Conservation (phyloP, 2,797 vertebrate species). For the Rhodeus uyekii region DNA sequence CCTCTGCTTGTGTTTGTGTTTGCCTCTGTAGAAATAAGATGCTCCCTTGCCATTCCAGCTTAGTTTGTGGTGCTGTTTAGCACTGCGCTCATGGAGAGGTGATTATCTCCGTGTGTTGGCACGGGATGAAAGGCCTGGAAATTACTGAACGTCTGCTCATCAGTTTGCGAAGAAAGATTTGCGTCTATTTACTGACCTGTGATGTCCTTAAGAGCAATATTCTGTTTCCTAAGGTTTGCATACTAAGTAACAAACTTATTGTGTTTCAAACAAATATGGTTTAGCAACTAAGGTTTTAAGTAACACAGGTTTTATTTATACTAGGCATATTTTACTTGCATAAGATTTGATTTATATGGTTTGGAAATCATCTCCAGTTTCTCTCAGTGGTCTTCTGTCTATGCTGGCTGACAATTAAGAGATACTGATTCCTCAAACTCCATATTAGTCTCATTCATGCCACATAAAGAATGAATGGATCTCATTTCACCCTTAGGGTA, state of each 20-base stretch:
- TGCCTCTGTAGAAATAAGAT: slow-evolving; percentile 36
- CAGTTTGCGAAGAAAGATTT: slow-evolving; percentile 19
- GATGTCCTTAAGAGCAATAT: not conserved
- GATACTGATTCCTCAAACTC: slow-evolving; percentile 23
- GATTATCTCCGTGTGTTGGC: slow-evolving; percentile 44
- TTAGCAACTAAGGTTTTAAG: slow-evolving; percentile 4
- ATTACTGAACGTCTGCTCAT: slow-evolving; percentile 37
- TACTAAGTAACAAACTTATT: not conserved
- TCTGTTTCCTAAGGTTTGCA: not conserved
- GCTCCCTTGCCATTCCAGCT: slow-evolving; percentile 30
- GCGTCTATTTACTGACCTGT: slow-evolving; percentile 24
- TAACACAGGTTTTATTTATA: slow-evolving; percentile 21
- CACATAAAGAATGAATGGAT: slow-evolving; percentile 39
- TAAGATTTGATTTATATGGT: not conserved
- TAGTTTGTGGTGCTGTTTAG: slow-evolving; percentile 38
- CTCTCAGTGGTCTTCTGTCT: slow-evolving; percentile 12
- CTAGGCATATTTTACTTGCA: not conserved
- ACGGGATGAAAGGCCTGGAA: slow-evolving; percentile 36
- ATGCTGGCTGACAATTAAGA: slow-evolving; percentile 33
- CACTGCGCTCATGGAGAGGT: slow-evolving; percentile 27
- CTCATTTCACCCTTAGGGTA: slow-evolving; percentile 43
- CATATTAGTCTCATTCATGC: slow-evolving; percentile 16
- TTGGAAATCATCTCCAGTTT: not conserved
- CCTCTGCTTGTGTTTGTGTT: slow-evolving; percentile 18
- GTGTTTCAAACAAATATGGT: not conserved